Conservation (phyloP, 2,797 vertebrate species). For the Ispidina lecontei region DNA sequence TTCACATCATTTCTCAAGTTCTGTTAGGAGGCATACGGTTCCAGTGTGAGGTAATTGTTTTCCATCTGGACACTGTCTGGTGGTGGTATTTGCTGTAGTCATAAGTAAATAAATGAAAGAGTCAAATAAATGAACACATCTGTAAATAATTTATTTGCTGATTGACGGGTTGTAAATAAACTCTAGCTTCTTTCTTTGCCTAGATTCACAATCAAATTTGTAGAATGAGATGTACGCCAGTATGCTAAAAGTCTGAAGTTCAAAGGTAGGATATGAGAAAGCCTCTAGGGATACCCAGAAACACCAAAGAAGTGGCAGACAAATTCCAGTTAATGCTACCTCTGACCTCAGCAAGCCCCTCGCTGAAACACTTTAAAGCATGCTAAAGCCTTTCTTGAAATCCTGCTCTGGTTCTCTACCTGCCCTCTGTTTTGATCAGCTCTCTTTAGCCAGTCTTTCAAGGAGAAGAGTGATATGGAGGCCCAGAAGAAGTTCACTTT, state of each 20-base stretch:
- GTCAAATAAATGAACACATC: constrained; percentile 61
- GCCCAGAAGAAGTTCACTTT: constrained; percentile 17
- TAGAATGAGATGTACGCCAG: not conserved
- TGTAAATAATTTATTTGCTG: constrained; percentile 70
- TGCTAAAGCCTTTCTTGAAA: constrained; percentile 52
- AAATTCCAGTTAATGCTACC: constrained; percentile 68
- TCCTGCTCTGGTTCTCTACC: constrained; percentile 45
- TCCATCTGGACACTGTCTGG: constrained; percentile 67
- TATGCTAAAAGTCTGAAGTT: constrained; percentile 48
- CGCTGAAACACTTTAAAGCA: constrained; percentile 44
- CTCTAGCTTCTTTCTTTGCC: constrained; percentile 37
- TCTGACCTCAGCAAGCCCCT: constrained; percentile 52
- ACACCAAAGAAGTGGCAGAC: constrained; percentile 55
- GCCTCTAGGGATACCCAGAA: constrained; percentile 38
- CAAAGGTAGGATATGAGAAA: constrained; percentile 53
- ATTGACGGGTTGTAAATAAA: constrained; percentile 63
- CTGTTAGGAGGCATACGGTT: constrained; percentile 31
- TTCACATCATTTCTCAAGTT: constrained; percentile 38
- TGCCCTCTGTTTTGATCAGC: constrained; percentile 66
- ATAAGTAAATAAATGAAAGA: constrained; percentile 67
- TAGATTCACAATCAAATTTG: constrained; percentile 25
- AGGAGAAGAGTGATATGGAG: not conserved
- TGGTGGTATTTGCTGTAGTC: constrained; percentile 55
- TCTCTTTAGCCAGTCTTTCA: constrained; percentile 41
- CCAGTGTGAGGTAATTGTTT: constrained; percentile 52